phyloP scores from a whole-genome alignment of 2,797 vertebrate species.

The Lithobates pipiens region DNA sequence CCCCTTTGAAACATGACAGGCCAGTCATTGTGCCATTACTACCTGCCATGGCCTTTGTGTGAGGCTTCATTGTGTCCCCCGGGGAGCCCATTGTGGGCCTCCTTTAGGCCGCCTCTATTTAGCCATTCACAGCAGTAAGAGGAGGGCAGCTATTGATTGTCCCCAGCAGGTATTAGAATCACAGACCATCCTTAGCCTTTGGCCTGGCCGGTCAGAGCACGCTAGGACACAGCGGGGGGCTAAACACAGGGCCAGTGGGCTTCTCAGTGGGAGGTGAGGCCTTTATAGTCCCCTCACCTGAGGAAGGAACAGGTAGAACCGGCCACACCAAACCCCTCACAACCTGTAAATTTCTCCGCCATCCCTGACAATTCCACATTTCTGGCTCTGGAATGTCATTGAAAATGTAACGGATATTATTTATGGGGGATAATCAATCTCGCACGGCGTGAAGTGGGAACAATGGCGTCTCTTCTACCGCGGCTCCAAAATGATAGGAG shows the following conservation, averaged over 20 bases:
- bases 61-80: slow-evolving; percentile 75
- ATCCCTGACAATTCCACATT: slow-evolving; percentile 58
- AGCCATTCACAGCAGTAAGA: slow-evolving; percentile 79
- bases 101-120: slow-evolving; percentile 70
- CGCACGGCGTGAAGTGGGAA: background rate
- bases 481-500: too few relatives aligned
- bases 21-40: slow-evolving; percentile 84
- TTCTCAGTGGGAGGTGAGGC: slow-evolving; percentile 45
- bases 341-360: slow-evolving; percentile 69
- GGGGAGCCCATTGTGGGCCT: slow-evolving; percentile 48
- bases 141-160: slow-evolving; percentile 80
- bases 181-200: slow-evolving; percentile 85
- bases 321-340: slow-evolving; percentile 63
- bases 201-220: slow-evolving; percentile 78
- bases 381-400: background rate
- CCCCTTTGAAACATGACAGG: slow-evolving; percentile 81
- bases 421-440: background rate
- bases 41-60: slow-evolving; percentile 81
- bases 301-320: slow-evolving; percentile 65
- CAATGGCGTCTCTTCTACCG: too few relatives aligned
- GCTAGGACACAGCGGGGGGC: slow-evolving; percentile 77
- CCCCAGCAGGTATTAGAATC: slow-evolving; percentile 82
- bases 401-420: background rate
- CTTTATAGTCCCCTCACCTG: slow-evolving; percentile 62
- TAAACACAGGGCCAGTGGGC: slow-evolving; percentile 73